Evolutionary conservation across 2,888 invertebrate genomes (phyloP).

Genomic region (Temnothorax rugatulus): DNA sequence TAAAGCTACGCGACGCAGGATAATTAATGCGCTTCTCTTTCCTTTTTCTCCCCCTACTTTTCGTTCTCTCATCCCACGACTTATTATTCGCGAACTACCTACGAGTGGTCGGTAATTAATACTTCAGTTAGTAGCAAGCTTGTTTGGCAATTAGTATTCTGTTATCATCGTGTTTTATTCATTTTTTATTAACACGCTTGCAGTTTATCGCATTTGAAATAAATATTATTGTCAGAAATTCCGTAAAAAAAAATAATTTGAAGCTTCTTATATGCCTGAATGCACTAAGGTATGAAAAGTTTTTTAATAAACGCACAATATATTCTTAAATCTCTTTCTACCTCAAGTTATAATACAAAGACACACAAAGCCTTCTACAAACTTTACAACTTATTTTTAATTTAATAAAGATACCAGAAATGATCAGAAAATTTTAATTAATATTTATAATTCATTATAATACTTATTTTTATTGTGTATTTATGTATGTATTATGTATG

Average conservation of each 20-base stretch:
- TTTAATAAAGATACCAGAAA: neutral
- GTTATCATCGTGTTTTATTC: neutral
- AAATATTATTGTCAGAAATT: slow-evolving; percentile 21
- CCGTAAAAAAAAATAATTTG: neutral
- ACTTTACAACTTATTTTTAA: neutral
- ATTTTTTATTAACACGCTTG: slow-evolving; percentile 9
- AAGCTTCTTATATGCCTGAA: neutral
- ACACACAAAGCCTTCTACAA: neutral
- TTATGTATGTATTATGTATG: too few relatives aligned
- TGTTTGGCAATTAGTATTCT: slow-evolving; percentile 46
- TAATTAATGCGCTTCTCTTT: slow-evolving; percentile 59
- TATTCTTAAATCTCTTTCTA: too few relatives aligned
- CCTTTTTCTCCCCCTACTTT: neutral
- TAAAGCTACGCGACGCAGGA: slow-evolving; percentile 31
- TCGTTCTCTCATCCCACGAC: neutral
- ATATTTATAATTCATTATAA: slow-evolving; percentile 2
- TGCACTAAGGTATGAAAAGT: neutral
- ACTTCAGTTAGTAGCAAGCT: slow-evolving; percentile 22
- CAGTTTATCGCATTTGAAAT: slow-evolving; percentile 6
- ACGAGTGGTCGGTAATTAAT: slow-evolving; percentile 47
- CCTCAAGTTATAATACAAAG: neutral
- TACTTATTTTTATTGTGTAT: neutral
- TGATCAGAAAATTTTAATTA: neutral
- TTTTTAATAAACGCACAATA: neutral
- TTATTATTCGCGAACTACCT: slow-evolving; percentile 49